phyloP scores from a whole-genome alignment of 2,888 invertebrate species.

The Drosophila fulvimacula region DNA sequence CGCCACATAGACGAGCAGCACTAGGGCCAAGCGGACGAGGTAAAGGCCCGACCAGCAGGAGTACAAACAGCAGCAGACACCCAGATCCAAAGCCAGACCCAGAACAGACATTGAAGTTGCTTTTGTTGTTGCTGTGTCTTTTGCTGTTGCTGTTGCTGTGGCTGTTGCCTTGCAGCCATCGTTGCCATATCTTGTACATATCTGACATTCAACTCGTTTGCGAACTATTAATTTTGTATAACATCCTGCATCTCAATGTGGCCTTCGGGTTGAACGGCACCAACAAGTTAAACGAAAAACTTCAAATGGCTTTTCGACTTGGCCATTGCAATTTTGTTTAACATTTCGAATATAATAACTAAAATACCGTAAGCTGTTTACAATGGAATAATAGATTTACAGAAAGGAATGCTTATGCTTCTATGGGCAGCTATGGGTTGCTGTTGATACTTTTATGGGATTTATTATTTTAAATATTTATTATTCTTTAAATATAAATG shows the following conservation, averaged over 20 bases:
- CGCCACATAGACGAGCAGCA: constrained; percentile 43
- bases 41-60: constrained; percentile 13
- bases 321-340: constrained; percentile 15
- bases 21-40: constrained; percentile 5
- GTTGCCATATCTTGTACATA: constrained; percentile 69
- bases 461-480: background rate
- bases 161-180: constrained; percentile 56
- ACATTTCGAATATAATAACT: constrained; percentile 14
- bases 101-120: constrained; percentile 26
- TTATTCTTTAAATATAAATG: too few relatives aligned
- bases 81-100: constrained; percentile 21
- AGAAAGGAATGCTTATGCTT: background rate
- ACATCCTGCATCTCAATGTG: constrained; percentile 77
- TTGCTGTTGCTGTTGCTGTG: constrained; percentile 12
- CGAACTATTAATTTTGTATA: constrained; percentile 80
- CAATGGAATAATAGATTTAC: background rate
- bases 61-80: constrained; percentile 44
- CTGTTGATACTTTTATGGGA: background rate
- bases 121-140: constrained; percentile 30
- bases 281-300: constrained; percentile 39
- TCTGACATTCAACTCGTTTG: constrained; percentile 81
- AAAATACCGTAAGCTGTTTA: constrained; percentile 14
- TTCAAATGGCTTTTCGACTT: constrained; percentile 37
- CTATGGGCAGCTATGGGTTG: too few relatives aligned
- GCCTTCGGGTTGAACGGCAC: constrained; percentile 71